Base-by-base conservation (phyloP, 2,113 vertebrate genomes). In the Boleophthalmus pectinirostris region DNA sequence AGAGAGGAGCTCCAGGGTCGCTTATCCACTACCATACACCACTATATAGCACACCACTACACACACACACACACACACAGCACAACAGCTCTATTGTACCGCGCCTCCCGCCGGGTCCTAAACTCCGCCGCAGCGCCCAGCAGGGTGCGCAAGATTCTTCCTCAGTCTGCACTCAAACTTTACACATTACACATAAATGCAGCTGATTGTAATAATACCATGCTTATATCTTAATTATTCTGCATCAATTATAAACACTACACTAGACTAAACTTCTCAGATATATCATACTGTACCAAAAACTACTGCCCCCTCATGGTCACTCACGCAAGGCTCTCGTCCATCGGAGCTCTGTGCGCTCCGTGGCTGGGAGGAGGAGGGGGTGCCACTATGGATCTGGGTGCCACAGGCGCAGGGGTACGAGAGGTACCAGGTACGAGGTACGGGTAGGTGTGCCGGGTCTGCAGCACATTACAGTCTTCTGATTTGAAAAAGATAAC, bases 11-110 rank as follows among this genome's bases (percentile, higher is more conserved):
- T 89, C 87, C 80, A 69, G 83, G 82, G 70, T n/a, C n/a, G 56
- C 81, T 84, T 79, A 78, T 86, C 82, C 82, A 80, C 89, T 87
- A 85, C 29, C 29, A 29, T 29, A 29, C 29, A 29, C 29, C 29
- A 29, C 29, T 29, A 29, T 4, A 29, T 29, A 2, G 29, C 29
- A 29, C 29, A 29, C 29, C 29, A 29, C 29, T 29, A n/a, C 29
- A 29, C 29, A 29, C 29, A 29, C 29, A 29, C 29, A 29, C 2
- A 29, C 81, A 91, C 90, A 83, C 90, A 83, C 12, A 24, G 82
- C 93, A 96, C 94, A 96, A 95, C 94, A 94, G 92, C 92, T 89
- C 96, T 96, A 97, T 98, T 97, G 96, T 95, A 96, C 94, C 92
- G 91, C 90, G 91, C 77, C 54, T n/a, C 87, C 92, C 82, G 90